Percentiles rank a stretch among this genome's conserved stretches.
Conservation (phyloP, 1,140 invertebrate species). For the Condylostylus longicornis region DNA sequence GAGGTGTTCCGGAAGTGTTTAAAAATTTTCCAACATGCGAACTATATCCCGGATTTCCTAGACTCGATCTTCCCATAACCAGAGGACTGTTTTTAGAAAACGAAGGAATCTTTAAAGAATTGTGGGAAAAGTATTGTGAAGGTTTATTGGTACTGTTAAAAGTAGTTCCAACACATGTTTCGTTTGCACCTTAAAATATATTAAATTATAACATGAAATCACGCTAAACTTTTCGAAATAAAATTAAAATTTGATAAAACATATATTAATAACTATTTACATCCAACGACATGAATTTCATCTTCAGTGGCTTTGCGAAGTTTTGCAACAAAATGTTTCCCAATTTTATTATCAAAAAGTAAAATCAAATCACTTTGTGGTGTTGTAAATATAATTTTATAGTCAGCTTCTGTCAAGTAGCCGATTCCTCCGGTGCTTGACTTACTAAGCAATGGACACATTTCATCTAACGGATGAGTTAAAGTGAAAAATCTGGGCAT, state of each 20-base stretch:
- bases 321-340: slow-evolving; percentile 67
- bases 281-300: slow-evolving; percentile 42
- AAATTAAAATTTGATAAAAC: too few relatives aligned
- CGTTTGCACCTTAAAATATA: too few relatives aligned
- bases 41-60: slow-evolving; percentile 2
- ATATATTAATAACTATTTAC: slow-evolving; percentile 7
- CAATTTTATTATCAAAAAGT: slow-evolving; percentile 58
- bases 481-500: slow-evolving; percentile 65
- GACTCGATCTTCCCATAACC: slow-evolving; percentile 6
- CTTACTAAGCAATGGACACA: slow-evolving; percentile 66
- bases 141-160: too few relatives aligned
- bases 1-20: slow-evolving; percentile 10
- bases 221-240: too few relatives aligned
- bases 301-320: slow-evolving; percentile 59
- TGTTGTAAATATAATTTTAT: slow-evolving; percentile 43
- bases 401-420: slow-evolving; percentile 45
- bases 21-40: slow-evolving; percentile 12
- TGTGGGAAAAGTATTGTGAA: slow-evolving; percentile 3
- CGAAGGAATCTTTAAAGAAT: slow-evolving; percentile 5
- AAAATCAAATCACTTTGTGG: slow-evolving; percentile 50
- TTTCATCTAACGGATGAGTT: slow-evolving; percentile 76
- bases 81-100: slow-evolving; percentile 9
- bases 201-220: too few relatives aligned
- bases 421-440: slow-evolving; percentile 23
- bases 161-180: not conserved